Evolutionary conservation across 1,140 invertebrate species (phyloP).

Genomic region (Drosophila bifasciata): DNA sequence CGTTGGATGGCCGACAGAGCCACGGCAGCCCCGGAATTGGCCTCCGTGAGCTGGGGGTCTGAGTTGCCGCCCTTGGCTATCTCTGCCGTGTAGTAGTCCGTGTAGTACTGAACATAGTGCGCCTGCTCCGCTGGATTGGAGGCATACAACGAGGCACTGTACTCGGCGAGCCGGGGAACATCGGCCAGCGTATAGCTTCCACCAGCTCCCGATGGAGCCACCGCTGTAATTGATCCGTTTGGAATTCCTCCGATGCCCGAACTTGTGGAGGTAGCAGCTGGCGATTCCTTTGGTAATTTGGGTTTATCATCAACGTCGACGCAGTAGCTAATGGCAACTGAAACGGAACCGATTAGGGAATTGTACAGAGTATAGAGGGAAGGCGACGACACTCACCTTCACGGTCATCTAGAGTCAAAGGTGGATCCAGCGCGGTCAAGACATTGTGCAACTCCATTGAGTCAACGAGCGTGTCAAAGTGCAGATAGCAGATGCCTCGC

Average conservation of each 20-base stretch:
- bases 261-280: background rate
- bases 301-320: constrained; percentile 61
- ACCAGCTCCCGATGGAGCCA: constrained; percentile 36
- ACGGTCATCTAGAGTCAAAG: constrained; percentile 88
- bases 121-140: constrained; percentile 90
- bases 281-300: constrained; percentile 35
- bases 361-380: background rate
- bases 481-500: constrained; percentile 92
- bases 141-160: constrained; percentile 91
- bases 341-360: background rate
- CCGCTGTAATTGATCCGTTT: constrained; percentile 7
- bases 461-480: constrained; percentile 93
- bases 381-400: constrained; percentile 85
- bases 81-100: constrained; percentile 91
- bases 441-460: constrained; percentile 91
- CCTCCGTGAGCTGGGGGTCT: constrained; percentile 85
- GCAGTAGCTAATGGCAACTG: constrained; percentile 73
- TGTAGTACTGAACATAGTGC: constrained; percentile 91
- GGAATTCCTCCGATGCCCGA: constrained; percentile 4
- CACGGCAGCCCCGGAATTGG: constrained; percentile 94
- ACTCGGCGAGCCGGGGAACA: constrained; percentile 90
- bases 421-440: constrained; percentile 86
- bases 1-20: constrained; percentile 92
- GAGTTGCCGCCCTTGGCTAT: constrained; percentile 85
- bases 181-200: constrained; percentile 87